phyloP scores from a whole-genome alignment of 53 echinoderm and acorn worm genomes.

The Holothuria scabra region DNA sequence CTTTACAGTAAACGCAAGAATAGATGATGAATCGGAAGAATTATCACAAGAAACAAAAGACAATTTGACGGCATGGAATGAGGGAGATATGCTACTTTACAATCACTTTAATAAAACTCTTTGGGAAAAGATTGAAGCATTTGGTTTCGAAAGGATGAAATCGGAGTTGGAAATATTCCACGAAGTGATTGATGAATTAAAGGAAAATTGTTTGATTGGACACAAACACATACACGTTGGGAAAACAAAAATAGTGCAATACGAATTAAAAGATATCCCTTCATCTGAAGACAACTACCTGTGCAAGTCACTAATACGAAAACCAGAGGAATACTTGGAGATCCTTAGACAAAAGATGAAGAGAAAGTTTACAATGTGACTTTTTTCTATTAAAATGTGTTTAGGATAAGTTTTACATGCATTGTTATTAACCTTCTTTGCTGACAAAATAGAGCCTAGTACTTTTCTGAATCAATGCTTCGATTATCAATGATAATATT shows the following conservation, averaged over 20 bases:
- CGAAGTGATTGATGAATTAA: conserved; percentile 31
- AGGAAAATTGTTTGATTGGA: conserved; percentile 53
- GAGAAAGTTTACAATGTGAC: not conserved
- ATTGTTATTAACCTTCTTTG: too few species aligned
- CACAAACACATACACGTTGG: not conserved
- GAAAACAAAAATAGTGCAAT: conserved; percentile 1
- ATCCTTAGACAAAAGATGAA: conserved; percentile 52
- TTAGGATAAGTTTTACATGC: too few species aligned
- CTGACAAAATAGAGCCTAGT: too few species aligned
- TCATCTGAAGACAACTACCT: conserved; percentile 39
- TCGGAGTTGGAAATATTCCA: conserved; percentile 56
- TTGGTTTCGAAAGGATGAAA: conserved; percentile 59
- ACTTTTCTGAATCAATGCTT: too few species aligned
- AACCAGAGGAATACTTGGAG: conserved; percentile 56
- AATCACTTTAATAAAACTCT: conserved; percentile 70
- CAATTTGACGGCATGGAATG: conserved; percentile 65
- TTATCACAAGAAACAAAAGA: conserved; percentile 33
- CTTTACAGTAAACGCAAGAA: conserved; percentile 66
- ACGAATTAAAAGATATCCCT: not conserved
- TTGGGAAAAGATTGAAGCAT: conserved; percentile 62
- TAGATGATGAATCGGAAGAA: conserved; percentile 35
- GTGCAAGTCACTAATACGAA: conserved; percentile 60
- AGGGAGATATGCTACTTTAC: conserved; percentile 70
- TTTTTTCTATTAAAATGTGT: too few species aligned
- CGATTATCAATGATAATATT: too few species aligned